Base-by-base conservation (phyloP, 2,888 invertebrate species). In the Amorpha juglandis region DNA sequence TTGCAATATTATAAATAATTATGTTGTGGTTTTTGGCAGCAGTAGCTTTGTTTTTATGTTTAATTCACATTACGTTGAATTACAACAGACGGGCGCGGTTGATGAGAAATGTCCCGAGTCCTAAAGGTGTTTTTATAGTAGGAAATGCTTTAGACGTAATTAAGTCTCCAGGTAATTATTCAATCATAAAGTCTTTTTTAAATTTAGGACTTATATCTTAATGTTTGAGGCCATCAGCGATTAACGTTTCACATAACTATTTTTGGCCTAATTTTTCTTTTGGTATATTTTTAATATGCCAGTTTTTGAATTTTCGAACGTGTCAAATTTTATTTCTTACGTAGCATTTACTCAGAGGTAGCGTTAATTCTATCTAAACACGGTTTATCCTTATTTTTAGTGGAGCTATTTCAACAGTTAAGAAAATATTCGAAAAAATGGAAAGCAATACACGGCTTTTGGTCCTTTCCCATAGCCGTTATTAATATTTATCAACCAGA, bases 401-500 rank as follows among this genome's bases (percentile, higher is more conserved):
- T 73, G 67, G 79, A 81, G 21, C 66, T 83, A n/a, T 93, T 81
- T 82, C 75, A 75, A 71, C 72, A 76, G 75, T 84, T 69, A 8
- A 85, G 70, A 71, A 38, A 66, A 62, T 72, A 69, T 62, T 77
- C 81, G 8, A 68, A 64, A 3, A 66, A 67, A 68, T 84, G 77
- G 69, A 71, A 83, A n/a, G 80, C 80, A 6, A 84, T 88, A 53
- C 87, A 80, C 67, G 74, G 81, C 69, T 71, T 85, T 52, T 86
- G 84, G 80, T 63, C 76, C 55, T 85, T 74, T 69, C 81, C 80
- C 1, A 50, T 82, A 12, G 80, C 76, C 3, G 72, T 75, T 14
- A 75, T 90, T 16, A 81, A 83, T 62, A 77, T 94, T 7, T 88
- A 86, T 33, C 85, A 87, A 63, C 90, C 94, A 0, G 90, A 93